Conservation (phyloP, 1,140 invertebrate species). For the Procambarus clarkii region DNA sequence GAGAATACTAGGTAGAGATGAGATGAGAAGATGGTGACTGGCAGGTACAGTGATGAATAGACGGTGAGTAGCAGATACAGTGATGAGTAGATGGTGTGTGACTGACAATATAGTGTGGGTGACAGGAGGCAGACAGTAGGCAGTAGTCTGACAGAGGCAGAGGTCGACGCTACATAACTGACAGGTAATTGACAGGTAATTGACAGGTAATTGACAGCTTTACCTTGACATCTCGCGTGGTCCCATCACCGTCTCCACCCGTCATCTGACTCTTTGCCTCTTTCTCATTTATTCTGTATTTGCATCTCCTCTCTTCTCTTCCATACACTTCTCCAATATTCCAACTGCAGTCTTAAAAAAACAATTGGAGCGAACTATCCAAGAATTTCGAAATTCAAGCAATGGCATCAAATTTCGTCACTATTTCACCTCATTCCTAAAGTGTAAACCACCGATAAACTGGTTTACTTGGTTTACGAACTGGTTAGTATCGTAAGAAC, state of each 20-base stretch:
- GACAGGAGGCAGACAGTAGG: not conserved
- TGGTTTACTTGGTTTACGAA: too few relatives aligned
- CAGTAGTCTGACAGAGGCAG: not conserved
- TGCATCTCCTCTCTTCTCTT: not conserved
- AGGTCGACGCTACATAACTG: not conserved
- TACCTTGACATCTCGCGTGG: not conserved
- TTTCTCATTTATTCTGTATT: not conserved
- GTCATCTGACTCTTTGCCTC: not conserved
- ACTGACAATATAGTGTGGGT: not conserved
- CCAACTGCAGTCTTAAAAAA: too few relatives aligned
- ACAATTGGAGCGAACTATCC: too few relatives aligned
- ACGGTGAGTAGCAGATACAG: not conserved
- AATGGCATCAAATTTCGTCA: too few relatives aligned
- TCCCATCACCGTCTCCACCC: not conserved
- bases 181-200: not conserved
- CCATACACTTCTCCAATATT: too few relatives aligned
- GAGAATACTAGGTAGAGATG: not conserved
- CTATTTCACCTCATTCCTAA: too few relatives aligned
- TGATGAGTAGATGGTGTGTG: not conserved
- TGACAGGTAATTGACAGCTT: not conserved
- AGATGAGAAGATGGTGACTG: not conserved
- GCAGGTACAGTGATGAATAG: not conserved
- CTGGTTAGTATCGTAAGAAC: too few relatives aligned
- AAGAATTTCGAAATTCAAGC: too few relatives aligned
- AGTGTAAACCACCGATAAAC: too few relatives aligned